These are phyloP conservation scores for Fulica atra DNA, from an alignment of 2,113 vertebrate species.

Conservation along the genomic window DNA sequence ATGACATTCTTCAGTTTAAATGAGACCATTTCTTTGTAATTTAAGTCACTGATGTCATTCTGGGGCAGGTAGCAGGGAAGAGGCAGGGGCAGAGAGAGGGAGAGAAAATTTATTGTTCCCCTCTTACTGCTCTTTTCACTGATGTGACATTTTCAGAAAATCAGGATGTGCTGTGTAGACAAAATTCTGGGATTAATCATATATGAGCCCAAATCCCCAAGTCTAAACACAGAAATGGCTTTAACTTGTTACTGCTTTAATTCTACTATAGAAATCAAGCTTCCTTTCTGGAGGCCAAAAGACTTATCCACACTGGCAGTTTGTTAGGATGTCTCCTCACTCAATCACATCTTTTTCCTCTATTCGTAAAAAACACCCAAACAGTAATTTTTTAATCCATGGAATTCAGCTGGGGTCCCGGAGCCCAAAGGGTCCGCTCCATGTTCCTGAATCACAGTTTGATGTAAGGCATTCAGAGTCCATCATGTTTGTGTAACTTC, in stretches of 20 bases:
- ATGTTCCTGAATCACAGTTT: background rate
- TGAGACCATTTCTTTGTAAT: background rate
- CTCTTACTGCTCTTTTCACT: background rate
- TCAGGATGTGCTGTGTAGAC: fast-evolving
- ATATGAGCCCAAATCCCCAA: background rate
- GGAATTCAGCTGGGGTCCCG: background rate
- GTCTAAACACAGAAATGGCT: background rate
- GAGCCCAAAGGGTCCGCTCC: fast-evolving
- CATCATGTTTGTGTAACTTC: background rate
- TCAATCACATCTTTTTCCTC: background rate
- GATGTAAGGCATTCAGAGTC: fast-evolving
- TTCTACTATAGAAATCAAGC: background rate
- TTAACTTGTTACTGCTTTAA: background rate
- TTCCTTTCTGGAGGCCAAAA: background rate
- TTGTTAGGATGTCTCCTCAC: background rate
- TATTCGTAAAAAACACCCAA: fast-evolving
- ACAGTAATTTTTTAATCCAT: background rate
- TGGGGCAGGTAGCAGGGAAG: fast-evolving
- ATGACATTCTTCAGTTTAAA: background rate
- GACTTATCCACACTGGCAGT: background rate
- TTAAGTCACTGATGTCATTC: background rate
- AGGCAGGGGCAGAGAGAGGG: background rate
- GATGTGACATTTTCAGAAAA: background rate
- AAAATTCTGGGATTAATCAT: background rate
- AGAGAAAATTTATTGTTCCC: background rate